Evolutionary conservation across 2,113 vertebrate genomes (phyloP), one percentile per base, ranked within the genome.

Genomic region (Burhinus bistriatus): DNA sequence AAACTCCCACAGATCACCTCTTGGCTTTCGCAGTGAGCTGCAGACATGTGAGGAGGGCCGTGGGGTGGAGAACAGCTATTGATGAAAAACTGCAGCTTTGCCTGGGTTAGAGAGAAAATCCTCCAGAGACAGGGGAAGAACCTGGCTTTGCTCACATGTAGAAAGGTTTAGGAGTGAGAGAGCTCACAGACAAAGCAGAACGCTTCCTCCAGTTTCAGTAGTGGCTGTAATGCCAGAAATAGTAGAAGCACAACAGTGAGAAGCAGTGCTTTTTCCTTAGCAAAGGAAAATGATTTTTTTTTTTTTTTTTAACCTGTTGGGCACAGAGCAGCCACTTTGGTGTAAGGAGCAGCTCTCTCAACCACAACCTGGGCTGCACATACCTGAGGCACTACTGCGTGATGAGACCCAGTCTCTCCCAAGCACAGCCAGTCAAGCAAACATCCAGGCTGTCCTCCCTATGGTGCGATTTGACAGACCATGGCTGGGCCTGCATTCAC

Each of bases 391-490:
- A 49, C 40, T 29, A 3, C 6, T 1, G 2, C 16, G 16, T 3
- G 42, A 44, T 44, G 9, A 68, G 55, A 54, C 9, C 32, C 42
- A 30, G 32, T 45, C 38, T 29, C 20, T 45, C 4, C 51, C 11
- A 12, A 77, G 40, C 69, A 18, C 26, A 21, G 21, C 13, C 21
- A 15, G 18, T 2, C n/a, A 78, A 75, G 51, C 29, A 58, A 66
- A 27, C 4, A 2, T 62, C 64, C 52, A 27, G 9, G 7, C 20
- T 55, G 59, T 49, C 59, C 45, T 81, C 36, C 45, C 68, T 64
- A 5, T 1, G 5, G 34, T 5, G 19, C 0, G 0, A 30, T 55
- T 36, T 69, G 54, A 27, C 11, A 58, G 49, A 34, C 18, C 4
- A 0, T 16, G 42, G 3, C 10, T 34, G 3, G n/a, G 15, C 36